Evolutionary conservation across 2,797 vertebrate genomes (phyloP).

Genomic region (Micrastur ruficollis): DNA sequence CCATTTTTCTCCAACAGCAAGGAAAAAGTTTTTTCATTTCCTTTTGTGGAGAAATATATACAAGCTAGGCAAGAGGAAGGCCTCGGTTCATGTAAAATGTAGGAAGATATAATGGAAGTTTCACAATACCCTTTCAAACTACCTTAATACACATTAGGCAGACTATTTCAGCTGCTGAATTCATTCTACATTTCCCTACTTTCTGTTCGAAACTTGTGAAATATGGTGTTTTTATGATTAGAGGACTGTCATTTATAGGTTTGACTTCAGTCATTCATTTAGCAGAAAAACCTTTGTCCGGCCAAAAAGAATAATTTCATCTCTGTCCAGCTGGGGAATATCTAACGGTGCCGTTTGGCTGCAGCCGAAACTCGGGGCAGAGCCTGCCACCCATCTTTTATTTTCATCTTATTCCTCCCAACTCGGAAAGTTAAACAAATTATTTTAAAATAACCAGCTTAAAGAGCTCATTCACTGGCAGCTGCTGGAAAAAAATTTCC

Average conservation of each 20-base stretch:
- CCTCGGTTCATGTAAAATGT: constrained; percentile 52
- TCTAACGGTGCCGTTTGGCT: not conserved
- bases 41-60: not conserved
- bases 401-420: not conserved
- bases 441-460: constrained; percentile 14
- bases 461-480: not conserved
- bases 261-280: constrained; percentile 14
- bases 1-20: not conserved
- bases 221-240: constrained; percentile 37
- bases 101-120: constrained; percentile 53
- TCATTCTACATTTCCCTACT: constrained; percentile 15
- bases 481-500: not conserved
- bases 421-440: not conserved
- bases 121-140: constrained; percentile 49
- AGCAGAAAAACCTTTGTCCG: not conserved
- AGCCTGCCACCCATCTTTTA: not conserved
- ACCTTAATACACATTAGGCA: constrained; percentile 13
- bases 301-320: constrained; percentile 25
- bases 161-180: constrained; percentile 29
- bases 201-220: constrained; percentile 27
- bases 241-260: constrained; percentile 12
- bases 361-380: not conserved
- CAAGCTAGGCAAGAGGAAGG: not conserved
- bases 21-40: not conserved
- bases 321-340: not conserved